Base-by-base conservation (phyloP, 2,888 invertebrate genomes). In the Tuta absoluta region DNA sequence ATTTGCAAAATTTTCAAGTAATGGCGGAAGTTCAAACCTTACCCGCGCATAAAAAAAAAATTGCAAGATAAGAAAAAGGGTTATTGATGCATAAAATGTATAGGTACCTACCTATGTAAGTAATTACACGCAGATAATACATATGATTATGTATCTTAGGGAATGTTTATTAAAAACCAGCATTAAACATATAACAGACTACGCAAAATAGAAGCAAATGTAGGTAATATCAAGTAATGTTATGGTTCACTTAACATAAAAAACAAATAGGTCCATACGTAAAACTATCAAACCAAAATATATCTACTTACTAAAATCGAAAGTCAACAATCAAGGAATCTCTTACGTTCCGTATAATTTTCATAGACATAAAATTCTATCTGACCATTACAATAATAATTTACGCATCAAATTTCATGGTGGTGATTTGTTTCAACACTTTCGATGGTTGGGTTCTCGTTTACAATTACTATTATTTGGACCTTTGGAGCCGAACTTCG, bases 401-500 rank as follows among this genome's bases (percentile, higher is more conserved):
- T 60, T 45, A 21, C 10, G 7, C 48, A 45, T 45, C 45, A 17
- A n/a, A 60, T 60, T 45, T 60, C 45, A 45, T 24, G 60, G 24
- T 60, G 45, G 12, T 23, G 24, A 45, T 19, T 23, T n/a, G 33
- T 61, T 61, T 61, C 49, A 33, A 33, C 61, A 61, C 61, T 61
- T 61, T 61, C 61, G 49, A 61, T 61, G 49, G 33, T 49, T 3
- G 49, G 49, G 49, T 5, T 33, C 19, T 61, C 11, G 19, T 49
- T 56, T 28, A n/a, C 2, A 49, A 48, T 33, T 41, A 48, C 48
- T 48, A 24, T 61, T 48, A 49, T 48, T 62, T 37, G 48, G 24
- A 62, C 28, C 60, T 62, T 62, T 24, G 58, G 58, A 37, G 65
- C 51, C 24, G 57, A 66, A 63, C 37, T 23, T 51, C 11, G 41